Conservation (phyloP, 2,113 vertebrate genomes). For the Picathartes gymnocephalus region DNA sequence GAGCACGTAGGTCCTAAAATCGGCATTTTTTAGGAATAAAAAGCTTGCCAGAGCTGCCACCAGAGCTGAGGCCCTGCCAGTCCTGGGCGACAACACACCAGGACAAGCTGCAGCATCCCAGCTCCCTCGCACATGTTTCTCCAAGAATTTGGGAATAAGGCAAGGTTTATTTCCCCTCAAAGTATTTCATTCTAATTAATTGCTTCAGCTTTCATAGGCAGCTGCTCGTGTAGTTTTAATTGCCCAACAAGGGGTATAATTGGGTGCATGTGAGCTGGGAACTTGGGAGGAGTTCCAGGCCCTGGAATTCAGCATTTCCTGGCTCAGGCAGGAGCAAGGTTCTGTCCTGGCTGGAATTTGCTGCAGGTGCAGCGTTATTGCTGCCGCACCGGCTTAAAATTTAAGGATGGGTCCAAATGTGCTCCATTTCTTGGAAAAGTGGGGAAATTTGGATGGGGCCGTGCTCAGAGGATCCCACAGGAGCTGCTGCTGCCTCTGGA, state of each 20-base stretch:
- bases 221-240: background rate
- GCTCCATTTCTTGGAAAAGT: background rate
- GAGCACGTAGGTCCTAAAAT: background rate
- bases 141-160: background rate
- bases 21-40: background rate
- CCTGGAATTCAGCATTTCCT: background rate
- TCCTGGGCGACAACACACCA: fast-evolving
- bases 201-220: background rate
- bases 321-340: background rate
- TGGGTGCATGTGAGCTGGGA: background rate
- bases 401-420: background rate
- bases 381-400: background rate
- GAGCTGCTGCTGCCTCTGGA: background rate
- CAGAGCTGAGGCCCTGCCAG: fast-evolving
- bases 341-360: background rate
- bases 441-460: background rate
- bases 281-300: background rate
- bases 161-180: background rate
- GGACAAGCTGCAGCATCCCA: background rate
- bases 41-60: background rate
- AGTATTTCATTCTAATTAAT: background rate
- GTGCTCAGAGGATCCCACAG: background rate
- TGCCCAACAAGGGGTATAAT: background rate
- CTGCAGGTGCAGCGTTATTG: background rate
- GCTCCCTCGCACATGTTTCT: fast-evolving